phyloP scores from a whole-genome alignment of 64 coral and sea anemone genomes.

The Orbicella faveolata region DNA sequence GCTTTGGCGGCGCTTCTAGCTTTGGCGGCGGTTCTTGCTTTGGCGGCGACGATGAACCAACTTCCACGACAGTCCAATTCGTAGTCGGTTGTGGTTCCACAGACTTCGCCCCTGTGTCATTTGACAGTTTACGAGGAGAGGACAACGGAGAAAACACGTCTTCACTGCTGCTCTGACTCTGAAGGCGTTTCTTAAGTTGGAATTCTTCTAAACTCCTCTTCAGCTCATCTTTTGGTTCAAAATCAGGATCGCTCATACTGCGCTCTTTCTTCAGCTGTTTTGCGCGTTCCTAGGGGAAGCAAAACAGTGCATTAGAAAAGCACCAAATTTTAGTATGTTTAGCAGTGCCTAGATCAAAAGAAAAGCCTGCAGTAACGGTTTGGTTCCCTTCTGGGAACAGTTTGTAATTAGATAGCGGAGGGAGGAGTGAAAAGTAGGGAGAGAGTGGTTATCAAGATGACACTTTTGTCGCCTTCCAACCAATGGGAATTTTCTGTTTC shows the following conservation, averaged over 20 bases:
- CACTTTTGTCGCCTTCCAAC: too few relatives aligned
- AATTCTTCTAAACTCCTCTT: constrained; percentile 12
- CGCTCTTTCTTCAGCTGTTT: constrained; percentile 24
- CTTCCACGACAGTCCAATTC: constrained; percentile 30
- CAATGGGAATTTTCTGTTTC: too few relatives aligned
- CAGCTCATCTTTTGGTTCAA: constrained; percentile 49
- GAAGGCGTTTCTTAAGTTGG: neutral
- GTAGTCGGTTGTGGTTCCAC: constrained; percentile 23
- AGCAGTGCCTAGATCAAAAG: too few relatives aligned
- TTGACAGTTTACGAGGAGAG: neutral
- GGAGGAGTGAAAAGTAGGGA: too few relatives aligned
- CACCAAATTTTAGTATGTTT: too few relatives aligned
- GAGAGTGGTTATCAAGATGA: too few relatives aligned
- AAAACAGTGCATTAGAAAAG: neutral
- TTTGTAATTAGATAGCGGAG: too few relatives aligned
- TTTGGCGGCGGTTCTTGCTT: too few relatives aligned
- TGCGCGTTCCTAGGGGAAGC: constrained; percentile 33
- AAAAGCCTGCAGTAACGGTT: too few relatives aligned
- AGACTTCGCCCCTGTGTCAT: neutral
- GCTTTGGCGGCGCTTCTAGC: too few relatives aligned
- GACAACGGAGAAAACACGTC: neutral
- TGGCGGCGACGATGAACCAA: neutral
- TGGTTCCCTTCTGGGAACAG: too few relatives aligned
- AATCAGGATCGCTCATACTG: constrained; percentile 32
- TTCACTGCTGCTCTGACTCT: neutral